Base-by-base conservation (phyloP, 1,140 invertebrate genomes). In the Homalodisca vitripennis region DNA sequence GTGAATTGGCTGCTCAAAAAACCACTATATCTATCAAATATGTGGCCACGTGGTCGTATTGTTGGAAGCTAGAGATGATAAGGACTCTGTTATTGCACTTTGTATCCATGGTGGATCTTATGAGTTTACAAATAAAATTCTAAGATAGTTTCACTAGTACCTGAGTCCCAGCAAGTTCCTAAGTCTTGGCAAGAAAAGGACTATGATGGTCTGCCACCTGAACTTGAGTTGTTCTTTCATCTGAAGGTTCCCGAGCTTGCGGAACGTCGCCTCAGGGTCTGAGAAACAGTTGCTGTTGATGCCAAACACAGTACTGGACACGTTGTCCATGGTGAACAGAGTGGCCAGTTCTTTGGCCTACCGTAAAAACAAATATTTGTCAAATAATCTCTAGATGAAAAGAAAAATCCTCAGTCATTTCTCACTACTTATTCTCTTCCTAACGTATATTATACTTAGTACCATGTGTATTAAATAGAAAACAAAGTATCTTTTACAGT, bases 211-310 rank as follows among this genome's bases (percentile, higher is more conserved):
- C 24, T 60, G 2, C 55, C 55, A 60, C 26, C 55, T 6, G 55
- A 10, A 10, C 24, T 60, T 22, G 14, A 13, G 24, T 3, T 12
- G 3, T 26, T 60, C 26, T n/a, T 60, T 29, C 3, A 24, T 27
- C 3, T 27, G 24, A 60, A 60, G 55, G 3, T 60, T 6, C 14
- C 13, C 55, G 22, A 60, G 26, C 55, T 60, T 60, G 24, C 24
- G 55, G 26, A 27, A 29, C 2, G 10, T 12, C 10, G 55, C 22
- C 13, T 60, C 26, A 30, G 55, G 55, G 27, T 60, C 55, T 12
- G 14, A 27, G 55, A 60, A 60, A 30, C 55, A 60, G 55, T 60
- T 60, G 55, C 55, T 60, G 22, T 60, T 27, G 55, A 60, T 30
- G 2, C 55, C 55, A 26, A 22, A 60, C 14, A 60, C 55, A 12